Evolutionary conservation across 2,113 vertebrate genomes (phyloP), one percentile per base, ranked within the genome.

Genomic region (Stercorarius parasiticus): DNA sequence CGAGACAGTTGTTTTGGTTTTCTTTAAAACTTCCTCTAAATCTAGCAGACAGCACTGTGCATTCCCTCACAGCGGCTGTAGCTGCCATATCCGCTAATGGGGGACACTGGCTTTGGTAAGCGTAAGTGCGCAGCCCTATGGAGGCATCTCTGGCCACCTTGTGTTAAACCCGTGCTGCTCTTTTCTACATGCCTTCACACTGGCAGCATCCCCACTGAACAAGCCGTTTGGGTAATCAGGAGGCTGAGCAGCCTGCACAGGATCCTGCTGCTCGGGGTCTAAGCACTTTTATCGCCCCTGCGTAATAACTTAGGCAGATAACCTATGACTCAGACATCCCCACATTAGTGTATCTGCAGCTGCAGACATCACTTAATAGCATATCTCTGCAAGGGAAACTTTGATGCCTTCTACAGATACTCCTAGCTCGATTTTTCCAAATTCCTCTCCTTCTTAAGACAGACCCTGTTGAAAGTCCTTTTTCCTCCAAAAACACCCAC

Each of bases 111-210:
- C 16, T 56, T 76, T 21, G 29, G 27, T 10, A 18, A 10, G 14
- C 1, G 2, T 13, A 40, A 52, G 47, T 1, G 3, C 0, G 0
- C 16, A 83, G 53, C 32, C 56, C n/a, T 19, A 4, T 3, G 3
- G 64, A 61, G 69, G 7, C 0, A 0, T 15, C 67, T 36, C 29
- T 6, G 50, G 22, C 5, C 38, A 8, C 52, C 23, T 38, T 2
- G 1, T 5, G 26, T 58, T 65, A 21, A 49, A 53, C 23, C 23
- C 0, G 0, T 0, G 5, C 62, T 52, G 67, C 40, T 72, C 18
- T 59, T 86, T 62, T 6, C 58, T 47, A 3, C 0, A 0, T 49
- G 29, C 72, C 62, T 47, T 49, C 52, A 18, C 22, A 6, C 52
- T 22, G 26, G 4, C 14, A 5, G 45, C 6, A 2, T 49, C 79